phyloP scores from a whole-genome alignment of 2,113 vertebrate species.

The Otus sunia region DNA sequence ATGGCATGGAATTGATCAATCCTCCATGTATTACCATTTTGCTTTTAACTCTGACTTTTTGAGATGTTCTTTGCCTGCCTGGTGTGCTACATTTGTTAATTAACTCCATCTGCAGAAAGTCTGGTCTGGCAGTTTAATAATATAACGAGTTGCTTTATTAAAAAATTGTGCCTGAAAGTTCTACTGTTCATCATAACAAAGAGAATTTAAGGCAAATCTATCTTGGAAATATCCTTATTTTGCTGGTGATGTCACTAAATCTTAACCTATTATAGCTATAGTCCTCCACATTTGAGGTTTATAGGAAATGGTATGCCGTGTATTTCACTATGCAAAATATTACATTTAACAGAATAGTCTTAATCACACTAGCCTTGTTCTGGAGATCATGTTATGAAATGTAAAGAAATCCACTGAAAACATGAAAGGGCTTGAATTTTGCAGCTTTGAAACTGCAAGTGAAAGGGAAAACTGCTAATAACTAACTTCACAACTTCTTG shows the following conservation, averaged over 20 bases:
- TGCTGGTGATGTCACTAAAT: not conserved
- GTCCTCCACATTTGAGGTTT: not conserved
- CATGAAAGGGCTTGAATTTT: not conserved
- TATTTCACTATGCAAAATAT: not conserved
- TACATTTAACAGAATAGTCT: not conserved
- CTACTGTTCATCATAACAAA: not conserved
- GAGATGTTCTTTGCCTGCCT: not conserved
- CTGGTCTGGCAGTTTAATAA: not conserved
- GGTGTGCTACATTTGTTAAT: not conserved
- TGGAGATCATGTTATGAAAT: not conserved
- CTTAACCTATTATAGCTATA: not conserved
- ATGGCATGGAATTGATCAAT: not conserved
- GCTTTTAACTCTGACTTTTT: not conserved
- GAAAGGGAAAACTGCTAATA: not conserved
- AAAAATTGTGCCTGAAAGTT: not conserved
- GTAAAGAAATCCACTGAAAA: not conserved
- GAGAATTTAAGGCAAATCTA: not conserved
- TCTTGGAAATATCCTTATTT: not conserved
- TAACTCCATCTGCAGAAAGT: constrained; percentile 34
- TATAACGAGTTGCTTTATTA: not conserved
- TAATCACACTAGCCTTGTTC: not conserved
- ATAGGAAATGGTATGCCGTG: not conserved
- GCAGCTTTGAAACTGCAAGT: not conserved
- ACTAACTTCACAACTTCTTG: not conserved
- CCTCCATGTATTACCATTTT: not conserved